These are phyloP conservation scores for Hypotaenidia philippensis DNA, from an alignment of 2,797 vertebrate genomes.

Conservation along the genomic window DNA sequence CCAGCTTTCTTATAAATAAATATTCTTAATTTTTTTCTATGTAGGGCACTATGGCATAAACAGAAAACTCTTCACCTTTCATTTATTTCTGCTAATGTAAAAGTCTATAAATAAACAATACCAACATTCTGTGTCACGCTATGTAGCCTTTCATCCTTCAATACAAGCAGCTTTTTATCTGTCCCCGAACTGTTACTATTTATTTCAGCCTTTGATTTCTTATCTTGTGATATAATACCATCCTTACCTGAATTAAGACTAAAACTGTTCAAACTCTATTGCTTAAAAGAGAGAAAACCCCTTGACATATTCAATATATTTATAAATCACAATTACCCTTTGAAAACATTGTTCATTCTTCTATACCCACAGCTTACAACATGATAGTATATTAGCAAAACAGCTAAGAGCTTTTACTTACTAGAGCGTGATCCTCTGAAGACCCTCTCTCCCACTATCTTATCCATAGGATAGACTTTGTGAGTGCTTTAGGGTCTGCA, in stretches of 20 bases:
- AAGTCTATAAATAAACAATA: neutral
- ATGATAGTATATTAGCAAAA: neutral
- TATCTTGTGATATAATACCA: conserved; percentile 37
- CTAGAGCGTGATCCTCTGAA: conserved; percentile 44
- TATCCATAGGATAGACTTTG: conserved; percentile 62
- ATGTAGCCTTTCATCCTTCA: neutral
- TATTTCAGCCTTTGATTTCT: conserved; percentile 46
- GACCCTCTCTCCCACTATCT: conserved; percentile 64
- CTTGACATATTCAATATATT: conserved; percentile 49
- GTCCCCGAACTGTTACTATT: neutral
- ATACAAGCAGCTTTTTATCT: neutral
- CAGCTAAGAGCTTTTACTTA: conserved; percentile 63
- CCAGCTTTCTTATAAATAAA: neutral
- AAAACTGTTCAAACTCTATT: conserved; percentile 49
- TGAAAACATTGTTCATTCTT: conserved; percentile 16
- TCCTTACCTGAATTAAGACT: conserved; percentile 71
- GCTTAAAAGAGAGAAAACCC: conserved; percentile 54
- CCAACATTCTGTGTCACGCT: conserved; percentile 11
- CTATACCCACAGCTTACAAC: neutral
- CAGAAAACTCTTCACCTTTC: neutral
- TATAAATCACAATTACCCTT: conserved; percentile 22
- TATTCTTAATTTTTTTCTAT: neutral
- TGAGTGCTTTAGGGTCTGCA: conserved; percentile 60
- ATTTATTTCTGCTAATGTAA: conserved; percentile 11
- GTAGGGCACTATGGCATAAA: neutral